Percentiles rank a stretch among this genome's conserved stretches.
Evolutionary conservation across 2,113 vertebrate species (phyloP).

Genomic region (Noturus placidus): DNA sequence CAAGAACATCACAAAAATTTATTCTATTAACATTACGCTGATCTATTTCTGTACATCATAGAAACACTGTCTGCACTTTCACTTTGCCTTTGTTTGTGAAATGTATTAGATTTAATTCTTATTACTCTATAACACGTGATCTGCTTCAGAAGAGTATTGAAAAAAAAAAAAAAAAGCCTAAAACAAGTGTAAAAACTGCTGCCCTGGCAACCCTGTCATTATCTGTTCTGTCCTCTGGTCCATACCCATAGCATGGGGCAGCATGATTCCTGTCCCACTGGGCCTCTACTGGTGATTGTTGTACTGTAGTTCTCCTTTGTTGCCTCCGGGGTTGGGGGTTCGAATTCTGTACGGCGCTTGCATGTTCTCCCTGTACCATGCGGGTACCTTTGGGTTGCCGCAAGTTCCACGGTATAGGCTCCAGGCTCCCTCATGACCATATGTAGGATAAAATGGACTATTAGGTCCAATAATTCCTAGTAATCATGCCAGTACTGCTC

Average conservation of each 20-base stretch:
- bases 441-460: no score
- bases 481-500: neutral
- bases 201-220: neutral
- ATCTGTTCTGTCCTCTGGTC: neutral
- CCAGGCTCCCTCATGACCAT: no score
- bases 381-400: no score
- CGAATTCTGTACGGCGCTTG: no score
- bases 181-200: neutral
- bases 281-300: neutral
- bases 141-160: neutral
- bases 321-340: no score
- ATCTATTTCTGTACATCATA: neutral
- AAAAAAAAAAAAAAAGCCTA: neutral
- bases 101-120: neutral
- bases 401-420: no score
- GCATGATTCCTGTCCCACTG: neutral
- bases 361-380: no score
- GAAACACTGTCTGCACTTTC: neutral
- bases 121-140: neutral
- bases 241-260: neutral
- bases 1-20: neutral
- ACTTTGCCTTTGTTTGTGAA: neutral
- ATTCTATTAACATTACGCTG: neutral
- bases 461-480: no score
- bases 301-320: neutral